Base-by-base conservation (phyloP, 53 echinoderm and acorn worm species). In the Luidia sarsii region DNA sequence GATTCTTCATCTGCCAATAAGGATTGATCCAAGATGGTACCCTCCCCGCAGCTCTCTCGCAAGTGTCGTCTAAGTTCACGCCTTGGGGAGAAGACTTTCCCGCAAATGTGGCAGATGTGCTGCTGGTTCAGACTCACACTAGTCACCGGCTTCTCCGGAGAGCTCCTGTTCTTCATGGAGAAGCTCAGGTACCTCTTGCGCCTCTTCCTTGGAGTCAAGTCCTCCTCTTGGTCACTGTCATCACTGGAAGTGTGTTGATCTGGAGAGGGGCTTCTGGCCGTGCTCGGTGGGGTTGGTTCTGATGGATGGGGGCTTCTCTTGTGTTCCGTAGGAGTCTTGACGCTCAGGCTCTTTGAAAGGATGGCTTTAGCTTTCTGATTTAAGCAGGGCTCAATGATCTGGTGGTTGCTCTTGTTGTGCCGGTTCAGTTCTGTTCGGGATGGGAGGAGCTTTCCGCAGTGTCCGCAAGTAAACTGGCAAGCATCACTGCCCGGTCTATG, bases 361-460 rank as follows among this genome's bases (percentile, higher is more conserved):
- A 31, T 23, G 16, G 30, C 14, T 6, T 61, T 23, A n/a, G n/a
- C n/a, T n/a, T n/a, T n/a, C n/a, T n/a, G n/a, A n/a, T n/a, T n/a
- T n/a, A n/a, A n/a, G n/a, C n/a, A n/a, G n/a, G 77, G 77, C 61
- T 46, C 9, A 10, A 60, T 30, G 33, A 43, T 46, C 34, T 61
- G 59, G 29, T 77, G 77, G 2, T n/a, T 32, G 19, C 48, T 22
- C 38, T 4, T 36, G 77, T 77, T 25, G 60, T 77, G 77, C 45
- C 38, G 7, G 30, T 77, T 77, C 10, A 77, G 61, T 13, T 43
- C 31, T 1, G 32, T 28, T 18, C 77, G 18, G 38, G 46, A 46
- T 4, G 59, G 13, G 32, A 31, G 21, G 3, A 1, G 0, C 46
- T 59, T 30, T 14, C 59, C 29, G 18, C 77, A 77, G 37, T 77